Evolutionary conservation across 1,140 invertebrate genomes (phyloP), one percentile per base, ranked within the genome.

Genomic region (Tetramorium simillimum): DNA sequence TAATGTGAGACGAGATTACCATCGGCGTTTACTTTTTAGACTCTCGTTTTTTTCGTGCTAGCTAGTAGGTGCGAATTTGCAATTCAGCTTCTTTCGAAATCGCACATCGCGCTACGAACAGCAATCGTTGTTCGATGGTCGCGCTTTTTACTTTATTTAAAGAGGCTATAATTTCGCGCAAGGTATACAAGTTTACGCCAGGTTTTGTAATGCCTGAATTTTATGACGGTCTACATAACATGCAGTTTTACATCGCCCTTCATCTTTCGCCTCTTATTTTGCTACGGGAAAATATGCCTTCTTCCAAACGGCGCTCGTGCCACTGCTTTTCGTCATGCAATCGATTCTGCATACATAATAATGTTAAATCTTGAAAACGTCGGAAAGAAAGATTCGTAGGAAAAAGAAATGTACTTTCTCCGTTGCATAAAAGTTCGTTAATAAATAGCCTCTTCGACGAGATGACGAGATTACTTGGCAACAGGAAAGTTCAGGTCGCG

Each of bases 1-100:
- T 87, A 89, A 87, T 89, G 80, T 77, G 51, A 63, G 88, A 73
- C 63, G 81, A 82, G 85, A 89, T 90, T 90, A 78, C 89, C 76
- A 89, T 56, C 80, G 69, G 56, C 80, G 67, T 73, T 84, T 73
- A 73, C 80, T 84, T 75, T 84, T 73, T 84, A 84, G 80, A 84
- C 53, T 60, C 37, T 84, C 53, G 40, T 84, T 73, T 72, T 56
- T 81, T 37, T 18, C 56, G 21, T 24, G 69, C 69, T 37, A 49
- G 69, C 67, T 84, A 84, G 80, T 84, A 84, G 80, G 80, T 84
- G 80, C 69, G 80, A 84, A 84, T 73, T 73, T 60, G 80, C 80
- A 84, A 84, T 84, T 84, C 80, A 75, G 80, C 80, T 62, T 43
- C 69, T 84, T 84, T 84, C 80, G 69, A 84, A 84, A 84, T 56